Evolutionary conservation across 2,888 invertebrate species (phyloP).

Genomic region (Meteorus colon): DNA sequence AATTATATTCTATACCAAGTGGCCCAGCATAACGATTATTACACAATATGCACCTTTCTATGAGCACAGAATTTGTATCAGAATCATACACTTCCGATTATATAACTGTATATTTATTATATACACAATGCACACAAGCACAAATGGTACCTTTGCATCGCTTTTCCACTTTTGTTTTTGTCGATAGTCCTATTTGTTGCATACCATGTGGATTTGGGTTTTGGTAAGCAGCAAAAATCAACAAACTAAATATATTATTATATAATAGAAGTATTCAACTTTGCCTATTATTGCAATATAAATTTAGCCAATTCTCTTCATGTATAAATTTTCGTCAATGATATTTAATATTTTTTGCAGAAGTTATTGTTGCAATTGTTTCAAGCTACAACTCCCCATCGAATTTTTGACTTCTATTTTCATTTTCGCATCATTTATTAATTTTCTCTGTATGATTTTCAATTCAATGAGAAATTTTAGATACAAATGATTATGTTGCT

Average conservation of each 20-base stretch:
- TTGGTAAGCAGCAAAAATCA: constrained; percentile 70
- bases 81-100: constrained; percentile 14
- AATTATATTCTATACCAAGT: neutral
- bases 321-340: neutral
- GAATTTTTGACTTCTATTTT: constrained; percentile 47
- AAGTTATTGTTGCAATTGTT: no score
- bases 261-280: constrained; percentile 12
- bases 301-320: neutral
- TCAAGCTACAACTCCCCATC: no score
- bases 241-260: constrained; percentile 42
- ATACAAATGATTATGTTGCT: constrained; percentile 16
- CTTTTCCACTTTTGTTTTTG: constrained; percentile 71
- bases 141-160: constrained; percentile 71
- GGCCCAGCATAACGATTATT: neutral
- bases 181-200: constrained; percentile 74
- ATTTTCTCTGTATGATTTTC: neutral
- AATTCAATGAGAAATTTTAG: neutral
- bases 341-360: neutral
- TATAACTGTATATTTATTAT: constrained; percentile 30
- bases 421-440: constrained; percentile 38
- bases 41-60: constrained; percentile 7
- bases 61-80: constrained; percentile 10
- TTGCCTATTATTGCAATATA: neutral
- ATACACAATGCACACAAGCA: constrained; percentile 52
- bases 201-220: constrained; percentile 74